Evolutionary conservation across 2,797 vertebrate genomes (phyloP), one percentile per base, ranked within the genome.

Genomic region (Falco columbarius): DNA sequence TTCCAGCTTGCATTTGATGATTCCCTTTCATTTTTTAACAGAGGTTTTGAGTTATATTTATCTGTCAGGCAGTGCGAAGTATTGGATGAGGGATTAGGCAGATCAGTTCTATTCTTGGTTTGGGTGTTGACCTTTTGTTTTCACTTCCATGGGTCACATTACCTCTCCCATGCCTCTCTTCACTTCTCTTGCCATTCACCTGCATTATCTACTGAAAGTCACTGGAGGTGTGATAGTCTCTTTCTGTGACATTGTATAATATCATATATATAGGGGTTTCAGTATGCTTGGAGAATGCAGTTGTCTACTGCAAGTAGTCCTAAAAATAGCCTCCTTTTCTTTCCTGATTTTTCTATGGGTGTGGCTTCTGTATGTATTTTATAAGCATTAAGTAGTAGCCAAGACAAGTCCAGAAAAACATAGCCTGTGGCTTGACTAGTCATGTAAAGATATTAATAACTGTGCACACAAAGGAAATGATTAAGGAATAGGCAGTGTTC

Each of bases 381-480:
- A 51, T 65, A 81, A 94, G 76, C 68, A 30, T 61, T 32, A 29
- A 86, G 52, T 16, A 52, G 84, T 68, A 65, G 76, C 72, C 84
- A 80, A 80, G 72, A 76, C 0, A 20, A 85, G 75, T 29, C 12
- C 22, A 62, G 72, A 81, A 96, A 89, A 90, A 47, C 68, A 49
- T 95, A 76, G 95, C 95, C 87, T 34, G 3, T 92, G 92, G 95
- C 92, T 72, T 72, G 87, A 56, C 47, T 63, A 56, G 59, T 83
- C 68, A 44, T 56, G 51, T 55, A 19, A 44, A 62, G 91, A 71
- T 96, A 96, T 94, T 94, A 92, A 95, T 94, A 96, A 77, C 91
- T 66, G 19, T 8, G 26, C 61, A 86, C 65, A 95, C 91, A 95
- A 94, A 94, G 89, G 90, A 86, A 73, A 72, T 67, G 81, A 92